A percentile compares a stretch with the other conserved stretches of the same genome.
These are phyloP conservation scores for Xiphophorus maculatus DNA, from an alignment of 2,113 vertebrate species.

Conservation along the genomic window DNA sequence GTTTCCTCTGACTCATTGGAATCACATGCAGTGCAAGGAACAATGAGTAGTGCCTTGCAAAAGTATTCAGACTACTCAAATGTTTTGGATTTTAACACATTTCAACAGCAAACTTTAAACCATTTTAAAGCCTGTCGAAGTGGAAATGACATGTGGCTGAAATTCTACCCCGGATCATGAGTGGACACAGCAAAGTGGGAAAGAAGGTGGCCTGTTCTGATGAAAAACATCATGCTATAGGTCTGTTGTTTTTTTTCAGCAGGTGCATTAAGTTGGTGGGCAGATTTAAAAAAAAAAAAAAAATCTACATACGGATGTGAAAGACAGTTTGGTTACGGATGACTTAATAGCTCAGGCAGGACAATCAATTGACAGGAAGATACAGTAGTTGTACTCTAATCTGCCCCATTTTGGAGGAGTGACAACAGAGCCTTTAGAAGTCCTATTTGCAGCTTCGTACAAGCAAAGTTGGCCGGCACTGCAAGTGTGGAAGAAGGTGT, in stretches of 20 bases:
- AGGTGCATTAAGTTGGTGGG: not conserved
- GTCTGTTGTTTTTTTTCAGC: not conserved
- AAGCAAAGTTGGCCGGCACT: not conserved
- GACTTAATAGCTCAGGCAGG: not conserved
- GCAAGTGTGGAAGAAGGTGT: not conserved
- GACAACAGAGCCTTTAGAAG: not conserved
- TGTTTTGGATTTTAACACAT: not conserved
- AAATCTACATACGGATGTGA: not conserved
- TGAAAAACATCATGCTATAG: not conserved
- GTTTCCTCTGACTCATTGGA: conserved; percentile 69
- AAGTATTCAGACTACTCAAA: not conserved
- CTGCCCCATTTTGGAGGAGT: not conserved
- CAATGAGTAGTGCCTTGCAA: conserved; percentile 40
- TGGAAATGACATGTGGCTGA: not conserved
- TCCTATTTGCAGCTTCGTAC: no score
- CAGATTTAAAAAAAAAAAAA: not conserved
- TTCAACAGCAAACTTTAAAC: not conserved
- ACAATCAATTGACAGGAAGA: not conserved
- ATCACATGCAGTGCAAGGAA: conserved; percentile 48
- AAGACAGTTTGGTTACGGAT: not conserved
- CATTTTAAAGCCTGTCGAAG: not conserved
- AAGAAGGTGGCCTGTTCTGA: not conserved
- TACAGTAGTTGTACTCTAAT: not conserved
- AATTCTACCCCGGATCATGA: not conserved
- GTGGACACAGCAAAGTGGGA: not conserved